Percentiles rank a stretch among this genome's conserved stretches.
These are phyloP conservation scores for Meloidogyne chitwoodi DNA, from an alignment of 1,140 invertebrate species.

Conservation along the genomic window DNA sequence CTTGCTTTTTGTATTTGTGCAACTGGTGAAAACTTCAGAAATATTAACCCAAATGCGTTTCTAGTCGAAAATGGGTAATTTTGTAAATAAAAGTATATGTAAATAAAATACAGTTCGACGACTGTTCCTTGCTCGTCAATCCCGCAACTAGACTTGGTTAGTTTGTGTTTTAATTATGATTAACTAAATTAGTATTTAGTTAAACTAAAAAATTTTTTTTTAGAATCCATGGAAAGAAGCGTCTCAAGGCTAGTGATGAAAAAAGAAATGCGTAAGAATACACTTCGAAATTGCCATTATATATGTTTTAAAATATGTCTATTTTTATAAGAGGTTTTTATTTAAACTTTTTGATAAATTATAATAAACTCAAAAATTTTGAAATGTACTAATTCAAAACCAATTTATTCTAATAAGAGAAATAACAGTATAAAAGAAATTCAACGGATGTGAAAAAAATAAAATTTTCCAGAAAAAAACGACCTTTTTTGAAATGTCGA, in stretches of 20 bases:
- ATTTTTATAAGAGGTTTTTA: background rate
- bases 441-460: too few relatives aligned
- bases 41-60: conserved; percentile 37
- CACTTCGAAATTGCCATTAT: background rate
- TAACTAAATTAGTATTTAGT: too few relatives aligned
- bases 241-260: background rate
- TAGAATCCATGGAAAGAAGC: background rate
- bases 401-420: too few relatives aligned
- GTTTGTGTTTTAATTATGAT: background rate
- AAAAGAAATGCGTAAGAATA: background rate
- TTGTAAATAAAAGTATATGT: too few relatives aligned
- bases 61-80: conserved; percentile 39
- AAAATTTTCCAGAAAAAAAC: too few relatives aligned
- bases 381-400: too few relatives aligned
- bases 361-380: too few relatives aligned
- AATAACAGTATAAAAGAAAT: too few relatives aligned
- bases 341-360: too few relatives aligned
- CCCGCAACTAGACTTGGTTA: conserved; percentile 25
- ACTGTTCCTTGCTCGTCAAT: conserved; percentile 35
- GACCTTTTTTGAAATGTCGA: too few relatives aligned
- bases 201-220: background rate
- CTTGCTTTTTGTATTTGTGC: conserved; percentile 35
- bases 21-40: conserved; percentile 40
- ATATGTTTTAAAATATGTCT: background rate
- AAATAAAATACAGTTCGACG: background rate